A percentile compares a stretch with the other conserved stretches of the same genome.
Conservation (phyloP, 1,140 invertebrate genomes). For the Grapholita molesta region DNA sequence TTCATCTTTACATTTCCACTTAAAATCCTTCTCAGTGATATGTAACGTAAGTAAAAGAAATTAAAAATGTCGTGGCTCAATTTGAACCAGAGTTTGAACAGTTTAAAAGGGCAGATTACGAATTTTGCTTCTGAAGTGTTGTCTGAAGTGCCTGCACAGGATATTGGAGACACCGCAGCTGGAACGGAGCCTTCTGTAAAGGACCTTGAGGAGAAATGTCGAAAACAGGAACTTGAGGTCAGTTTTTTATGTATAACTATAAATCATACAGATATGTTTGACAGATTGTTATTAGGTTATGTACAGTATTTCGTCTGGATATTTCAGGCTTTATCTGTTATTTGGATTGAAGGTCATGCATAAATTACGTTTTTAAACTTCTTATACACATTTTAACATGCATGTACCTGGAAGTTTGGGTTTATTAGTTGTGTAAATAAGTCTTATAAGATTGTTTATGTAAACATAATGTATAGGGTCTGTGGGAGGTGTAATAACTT, state of each 20-base stretch:
- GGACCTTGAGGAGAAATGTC: constrained; percentile 80
- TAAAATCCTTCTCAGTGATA: constrained; percentile 45
- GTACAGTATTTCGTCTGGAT: constrained; percentile 35
- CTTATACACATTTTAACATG: not conserved
- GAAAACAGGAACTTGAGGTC: constrained; percentile 82
- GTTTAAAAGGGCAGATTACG: constrained; percentile 86
- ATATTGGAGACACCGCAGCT: constrained; percentile 72
- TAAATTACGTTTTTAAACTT: not conserved
- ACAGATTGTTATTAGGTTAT: constrained; percentile 63
- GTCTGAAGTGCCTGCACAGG: constrained; percentile 79
- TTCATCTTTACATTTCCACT: constrained; percentile 39
- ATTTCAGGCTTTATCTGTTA: constrained; percentile 23
- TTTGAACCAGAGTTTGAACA: constrained; percentile 84
- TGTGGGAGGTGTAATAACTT: not conserved
- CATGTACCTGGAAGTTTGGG: not conserved
- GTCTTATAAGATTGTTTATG: not conserved
- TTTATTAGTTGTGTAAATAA: not conserved
- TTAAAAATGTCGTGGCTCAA: constrained; percentile 87
- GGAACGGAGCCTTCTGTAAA: constrained; percentile 70
- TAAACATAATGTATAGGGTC: not conserved
- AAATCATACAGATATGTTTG: constrained; percentile 34
- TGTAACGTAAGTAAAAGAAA: constrained; percentile 36
- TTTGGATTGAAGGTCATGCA: constrained; percentile 1
- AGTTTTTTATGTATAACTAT: constrained; percentile 46
- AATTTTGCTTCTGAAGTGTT: constrained; percentile 87